Conservation (phyloP, 2,113 vertebrate genomes). For the Pollimyrus isidori region DNA sequence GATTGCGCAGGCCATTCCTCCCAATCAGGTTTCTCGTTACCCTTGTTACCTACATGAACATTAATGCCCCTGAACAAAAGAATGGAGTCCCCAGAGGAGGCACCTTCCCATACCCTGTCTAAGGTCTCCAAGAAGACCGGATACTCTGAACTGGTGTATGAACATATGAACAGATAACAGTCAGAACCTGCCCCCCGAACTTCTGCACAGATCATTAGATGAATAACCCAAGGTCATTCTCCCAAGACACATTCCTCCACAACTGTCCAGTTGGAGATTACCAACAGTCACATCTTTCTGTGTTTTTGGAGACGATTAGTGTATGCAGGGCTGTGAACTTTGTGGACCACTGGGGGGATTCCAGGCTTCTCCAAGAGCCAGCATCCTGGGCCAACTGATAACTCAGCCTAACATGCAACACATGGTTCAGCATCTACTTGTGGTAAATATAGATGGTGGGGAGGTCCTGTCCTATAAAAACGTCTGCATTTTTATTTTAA, state of each 20-base stretch:
- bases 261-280: background rate
- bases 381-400: background rate
- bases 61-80: background rate
- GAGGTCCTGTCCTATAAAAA: background rate
- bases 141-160: background rate
- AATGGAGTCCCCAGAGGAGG: background rate
- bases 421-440: background rate
- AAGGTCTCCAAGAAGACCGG: background rate
- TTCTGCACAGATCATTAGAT: background rate
- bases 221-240: background rate
- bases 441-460: background rate
- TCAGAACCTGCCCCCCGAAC: background rate
- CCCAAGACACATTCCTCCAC: background rate
- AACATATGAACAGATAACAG: background rate
- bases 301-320: background rate
- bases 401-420: background rate
- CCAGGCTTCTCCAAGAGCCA: background rate
- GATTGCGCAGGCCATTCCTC: background rate
- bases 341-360: background rate
- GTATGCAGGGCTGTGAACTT: background rate
- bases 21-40: background rate
- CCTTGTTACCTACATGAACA: background rate
- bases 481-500: background rate
- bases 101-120: background rate
- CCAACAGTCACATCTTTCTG: background rate